phyloP scores from a whole-genome alignment of 2,797 vertebrate genomes.

The Girardinus metallicus region DNA sequence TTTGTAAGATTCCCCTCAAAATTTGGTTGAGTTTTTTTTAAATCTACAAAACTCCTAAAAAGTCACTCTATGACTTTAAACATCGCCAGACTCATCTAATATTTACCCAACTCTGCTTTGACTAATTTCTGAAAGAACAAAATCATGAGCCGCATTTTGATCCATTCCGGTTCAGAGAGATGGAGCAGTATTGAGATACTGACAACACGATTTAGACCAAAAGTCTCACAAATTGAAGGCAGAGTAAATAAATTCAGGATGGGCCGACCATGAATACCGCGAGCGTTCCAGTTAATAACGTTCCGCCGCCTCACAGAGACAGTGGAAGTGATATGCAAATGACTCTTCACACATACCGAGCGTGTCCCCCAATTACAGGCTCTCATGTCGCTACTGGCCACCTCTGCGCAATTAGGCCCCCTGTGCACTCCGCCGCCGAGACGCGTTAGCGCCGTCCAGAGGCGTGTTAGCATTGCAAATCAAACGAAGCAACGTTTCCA shows the following conservation, averaged over 20 bases:
- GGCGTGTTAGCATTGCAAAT: slow-evolving; percentile 73
- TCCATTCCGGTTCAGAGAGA: slow-evolving; percentile 13
- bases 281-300: slow-evolving; percentile 68
- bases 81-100: not conserved
- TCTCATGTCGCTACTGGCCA: slow-evolving; percentile 73
- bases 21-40: no score
- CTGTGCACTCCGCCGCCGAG: slow-evolving; percentile 52
- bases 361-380: slow-evolving; percentile 73
- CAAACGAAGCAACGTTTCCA: slow-evolving; percentile 66
- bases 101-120: not conserved
- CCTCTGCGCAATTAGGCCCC: slow-evolving; percentile 74
- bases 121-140: slow-evolving; percentile 13
- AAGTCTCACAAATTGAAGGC: slow-evolving; percentile 11
- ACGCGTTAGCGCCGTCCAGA: slow-evolving; percentile 57
- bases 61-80: not conserved
- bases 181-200: slow-evolving; percentile 2
- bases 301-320: slow-evolving; percentile 67
- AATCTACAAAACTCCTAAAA: no score
- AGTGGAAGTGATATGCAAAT: slow-evolving; percentile 75
- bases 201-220: not conserved
- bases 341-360: slow-evolving; percentile 63
- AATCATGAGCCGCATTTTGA: slow-evolving; percentile 9
- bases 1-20: no score
- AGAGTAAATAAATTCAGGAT: slow-evolving; percentile 46
- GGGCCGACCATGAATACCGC: slow-evolving; percentile 27